Evolutionary conservation across 2,113 vertebrate genomes (phyloP), one percentile per base, ranked within the genome.

Genomic region (Carassius auratus): DNA sequence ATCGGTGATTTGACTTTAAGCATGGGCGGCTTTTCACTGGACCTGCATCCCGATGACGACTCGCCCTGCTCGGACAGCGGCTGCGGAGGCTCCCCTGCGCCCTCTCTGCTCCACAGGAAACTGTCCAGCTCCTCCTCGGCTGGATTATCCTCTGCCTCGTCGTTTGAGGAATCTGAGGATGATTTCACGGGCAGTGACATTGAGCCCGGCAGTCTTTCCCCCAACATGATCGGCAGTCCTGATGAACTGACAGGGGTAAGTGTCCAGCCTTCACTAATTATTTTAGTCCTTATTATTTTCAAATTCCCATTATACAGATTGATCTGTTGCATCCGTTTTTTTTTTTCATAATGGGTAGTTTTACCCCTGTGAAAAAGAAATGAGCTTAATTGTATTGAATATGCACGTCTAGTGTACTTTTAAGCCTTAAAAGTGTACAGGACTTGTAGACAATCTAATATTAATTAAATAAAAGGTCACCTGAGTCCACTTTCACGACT

Each of bases 151-250:
- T 97, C 96, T 6, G 95, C 96, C 52, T 97, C 96, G 4, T 97
- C 96, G 42, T 97, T 97, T 76, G 96, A 97, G 85, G 96, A 97
- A 85, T 97, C 96, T 0, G 97, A 97, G 89, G 96, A 97, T 87
- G 96, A 97, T 82, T 94, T 95, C 90, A 94, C 94, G 10, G 90
- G 94, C 17, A 96, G 95, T 85, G 96, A 96, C 61, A 92, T 93
- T 80, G 96, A 96, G 89, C 90, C 95, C 92, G 91, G 87, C 69
- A 94, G 93, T 36, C 85, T 95, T 80, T 94, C 93, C 10, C 92
- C 92, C 1, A 73, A 80, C n/a, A 82, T 84, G 26, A 81, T 93
- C 86, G 90, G 91, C 62, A 93, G 94, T 66, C 93, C 95, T 0
- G 96, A 96, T n/a, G 96, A 96, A 30, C 90, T 92, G 10, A 87